Conservation (phyloP, 2,797 vertebrate genomes). For the Eidolon dupreanum region DNA sequence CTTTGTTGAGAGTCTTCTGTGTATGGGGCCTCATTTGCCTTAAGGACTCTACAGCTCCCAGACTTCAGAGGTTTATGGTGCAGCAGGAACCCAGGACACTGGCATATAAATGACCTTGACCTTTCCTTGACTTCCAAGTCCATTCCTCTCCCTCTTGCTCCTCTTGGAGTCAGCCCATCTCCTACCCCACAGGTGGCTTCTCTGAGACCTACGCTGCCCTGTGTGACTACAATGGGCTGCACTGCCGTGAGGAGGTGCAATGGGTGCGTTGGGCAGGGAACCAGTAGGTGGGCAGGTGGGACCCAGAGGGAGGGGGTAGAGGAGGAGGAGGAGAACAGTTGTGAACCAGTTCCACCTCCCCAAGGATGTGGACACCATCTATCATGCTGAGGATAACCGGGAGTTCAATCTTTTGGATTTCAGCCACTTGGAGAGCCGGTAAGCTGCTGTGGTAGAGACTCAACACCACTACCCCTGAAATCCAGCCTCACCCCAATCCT, state of each 20-base stretch:
- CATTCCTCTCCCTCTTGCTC: not conserved
- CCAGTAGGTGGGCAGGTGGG: not conserved
- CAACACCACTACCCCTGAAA: not conserved
- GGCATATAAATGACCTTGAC: slow-evolving; percentile 47
- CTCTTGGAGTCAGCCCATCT: not conserved
- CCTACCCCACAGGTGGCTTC: slow-evolving; percentile 89
- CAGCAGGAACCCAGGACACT: not conserved
- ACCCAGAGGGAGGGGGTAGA: not conserved
- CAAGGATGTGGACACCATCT: slow-evolving; percentile 96
- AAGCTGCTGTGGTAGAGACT: slow-evolving; percentile 49
- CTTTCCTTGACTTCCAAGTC: slow-evolving; percentile 49
- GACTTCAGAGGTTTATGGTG: not conserved
- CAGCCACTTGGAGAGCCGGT: slow-evolving; percentile 95
- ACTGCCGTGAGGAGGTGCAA: slow-evolving; percentile 95
- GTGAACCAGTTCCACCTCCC: slow-evolving; percentile 29
- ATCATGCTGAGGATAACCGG: slow-evolving; percentile 95
- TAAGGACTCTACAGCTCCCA: not conserved
- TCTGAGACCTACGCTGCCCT: slow-evolving; percentile 95
- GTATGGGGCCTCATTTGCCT: not conserved
- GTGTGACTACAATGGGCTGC: slow-evolving; percentile 95
- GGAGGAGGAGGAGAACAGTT: not conserved
- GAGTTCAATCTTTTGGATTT: slow-evolving; percentile 95
- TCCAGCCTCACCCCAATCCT: not conserved
- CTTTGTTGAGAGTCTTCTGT: not conserved
- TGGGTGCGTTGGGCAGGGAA: slow-evolving; percentile 88